phyloP scores from a whole-genome alignment of 37 sponge, comb jelly and placozoan genomes.

The Agelas oroides region DNA sequence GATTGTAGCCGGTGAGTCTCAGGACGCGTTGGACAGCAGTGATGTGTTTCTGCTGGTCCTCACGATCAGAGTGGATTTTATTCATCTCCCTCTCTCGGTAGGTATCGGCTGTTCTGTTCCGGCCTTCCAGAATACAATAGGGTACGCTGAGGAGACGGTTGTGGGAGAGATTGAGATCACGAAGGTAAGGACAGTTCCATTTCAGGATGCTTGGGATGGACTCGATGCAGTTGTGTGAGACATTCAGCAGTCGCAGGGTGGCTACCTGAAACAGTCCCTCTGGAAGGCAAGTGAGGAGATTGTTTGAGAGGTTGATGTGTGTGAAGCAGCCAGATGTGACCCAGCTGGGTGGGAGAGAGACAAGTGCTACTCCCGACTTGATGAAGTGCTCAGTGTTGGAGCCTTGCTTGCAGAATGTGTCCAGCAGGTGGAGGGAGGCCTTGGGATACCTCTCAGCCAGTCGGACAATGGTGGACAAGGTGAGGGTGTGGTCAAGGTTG shows the following conservation, averaged over 20 bases:
- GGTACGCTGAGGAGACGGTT: constrained; percentile 46
- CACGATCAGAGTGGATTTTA: neutral
- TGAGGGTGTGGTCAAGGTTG: constrained; percentile 28
- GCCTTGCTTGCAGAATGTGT: constrained; percentile 18
- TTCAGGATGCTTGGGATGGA: constrained; percentile 49
- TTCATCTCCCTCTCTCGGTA: constrained; percentile 4
- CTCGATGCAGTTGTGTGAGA: constrained; percentile 61
- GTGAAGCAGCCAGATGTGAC: constrained; percentile 34
- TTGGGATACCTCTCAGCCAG: constrained; percentile 20
- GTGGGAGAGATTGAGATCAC: constrained; percentile 44
- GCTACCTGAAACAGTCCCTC: constrained; percentile 47
- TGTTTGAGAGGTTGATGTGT: constrained; percentile 51
- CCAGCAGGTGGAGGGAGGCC: constrained; percentile 34
- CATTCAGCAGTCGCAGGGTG: constrained; percentile 24
- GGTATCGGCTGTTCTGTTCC: neutral
- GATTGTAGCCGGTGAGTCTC: constrained; percentile 59
- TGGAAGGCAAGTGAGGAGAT: constrained; percentile 40
- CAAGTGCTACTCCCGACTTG: constrained; percentile 20
- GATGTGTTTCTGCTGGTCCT: constrained; percentile 4
- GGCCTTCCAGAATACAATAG: constrained; percentile 32
- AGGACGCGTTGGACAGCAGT: constrained; percentile 21
- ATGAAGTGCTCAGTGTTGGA: constrained; percentile 26
- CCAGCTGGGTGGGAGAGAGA: constrained; percentile 23
- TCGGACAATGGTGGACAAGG: constrained; percentile 27
- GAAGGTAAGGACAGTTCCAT: constrained; percentile 72